Conservation (phyloP, 2,797 vertebrate genomes). For the Danio aesculapii region DNA sequence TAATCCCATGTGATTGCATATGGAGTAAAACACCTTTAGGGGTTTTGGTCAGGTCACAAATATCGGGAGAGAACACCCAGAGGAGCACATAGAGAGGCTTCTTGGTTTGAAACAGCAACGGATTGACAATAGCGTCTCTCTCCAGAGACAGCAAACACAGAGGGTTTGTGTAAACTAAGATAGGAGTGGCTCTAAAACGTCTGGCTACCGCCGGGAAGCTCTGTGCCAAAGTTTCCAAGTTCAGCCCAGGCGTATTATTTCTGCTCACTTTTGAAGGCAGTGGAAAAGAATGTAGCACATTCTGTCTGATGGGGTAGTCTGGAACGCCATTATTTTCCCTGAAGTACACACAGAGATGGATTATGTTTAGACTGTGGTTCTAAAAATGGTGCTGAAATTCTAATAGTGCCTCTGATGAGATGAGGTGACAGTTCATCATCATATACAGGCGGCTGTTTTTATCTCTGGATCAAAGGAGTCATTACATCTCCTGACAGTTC, state of each 20-base stretch:
- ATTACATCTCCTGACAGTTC: slow-evolving; percentile 53
- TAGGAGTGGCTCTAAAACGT: slow-evolving; percentile 58
- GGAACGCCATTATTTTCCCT: slow-evolving; percentile 39
- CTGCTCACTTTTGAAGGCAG: slow-evolving; percentile 39
- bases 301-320: slow-evolving; percentile 53
- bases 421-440: slow-evolving; percentile 32
- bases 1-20: slow-evolving; percentile 17
- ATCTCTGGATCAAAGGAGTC: not conserved
- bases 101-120: slow-evolving; percentile 59
- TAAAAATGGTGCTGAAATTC: slow-evolving; percentile 60
- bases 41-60: slow-evolving; percentile 38
- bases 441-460: slow-evolving; percentile 30
- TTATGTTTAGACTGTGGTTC: slow-evolving; percentile 47
- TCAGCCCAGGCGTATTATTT: slow-evolving; percentile 44
- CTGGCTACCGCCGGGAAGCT: slow-evolving; percentile 50
- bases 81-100: slow-evolving; percentile 49
- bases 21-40: slow-evolving; percentile 19
- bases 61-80: slow-evolving; percentile 17
- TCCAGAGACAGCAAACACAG: slow-evolving; percentile 57
- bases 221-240: slow-evolving; percentile 50
- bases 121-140: slow-evolving; percentile 31
- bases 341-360: slow-evolving; percentile 42
- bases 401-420: slow-evolving; percentile 47
- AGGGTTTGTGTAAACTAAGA: slow-evolving; percentile 64
- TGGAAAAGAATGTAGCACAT: slow-evolving; percentile 56